Conservation (phyloP, 2,113 vertebrate species). For the Aspiorhynchus laticeps region DNA sequence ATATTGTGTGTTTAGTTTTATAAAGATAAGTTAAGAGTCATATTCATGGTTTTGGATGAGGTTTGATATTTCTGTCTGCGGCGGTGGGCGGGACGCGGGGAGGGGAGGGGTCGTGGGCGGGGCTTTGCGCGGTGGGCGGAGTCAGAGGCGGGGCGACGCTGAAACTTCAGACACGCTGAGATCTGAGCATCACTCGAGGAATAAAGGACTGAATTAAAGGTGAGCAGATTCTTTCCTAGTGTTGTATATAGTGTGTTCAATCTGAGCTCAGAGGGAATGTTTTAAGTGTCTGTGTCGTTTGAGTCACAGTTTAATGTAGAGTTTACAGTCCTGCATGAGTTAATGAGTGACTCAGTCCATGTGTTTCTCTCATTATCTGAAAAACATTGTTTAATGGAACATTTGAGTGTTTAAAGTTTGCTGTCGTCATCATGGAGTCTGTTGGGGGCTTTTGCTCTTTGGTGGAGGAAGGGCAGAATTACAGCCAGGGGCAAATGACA, state of each 20-base stretch:
- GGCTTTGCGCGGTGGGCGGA: slow-evolving; percentile 68
- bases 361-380: too few relatives aligned
- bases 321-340: not conserved
- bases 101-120: slow-evolving; percentile 50
- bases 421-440: not conserved
- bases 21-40: not conserved
- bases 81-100: not conserved
- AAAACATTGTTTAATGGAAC: not conserved
- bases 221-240: slow-evolving; percentile 45
- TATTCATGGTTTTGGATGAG: not conserved
- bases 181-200: slow-evolving; percentile 63
- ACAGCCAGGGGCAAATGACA: slow-evolving; percentile 9
- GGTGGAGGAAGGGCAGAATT: not conserved
- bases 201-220: slow-evolving; percentile 52
- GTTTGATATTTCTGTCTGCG: not conserved
- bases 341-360: not conserved
- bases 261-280: not conserved
- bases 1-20: not conserved
- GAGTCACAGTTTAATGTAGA: not conserved
- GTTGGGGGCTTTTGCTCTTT: not conserved
- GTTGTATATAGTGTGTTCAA: not conserved
- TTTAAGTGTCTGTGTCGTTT: not conserved
- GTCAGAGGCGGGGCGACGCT: slow-evolving; percentile 36
- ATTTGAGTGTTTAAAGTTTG: not conserved
- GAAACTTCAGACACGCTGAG: slow-evolving; percentile 66